A percentile compares a stretch with the other conserved stretches of the same genome.
phyloP scores from a whole-genome alignment of 1,140 invertebrate species.

The Neelides sp. region DNA sequence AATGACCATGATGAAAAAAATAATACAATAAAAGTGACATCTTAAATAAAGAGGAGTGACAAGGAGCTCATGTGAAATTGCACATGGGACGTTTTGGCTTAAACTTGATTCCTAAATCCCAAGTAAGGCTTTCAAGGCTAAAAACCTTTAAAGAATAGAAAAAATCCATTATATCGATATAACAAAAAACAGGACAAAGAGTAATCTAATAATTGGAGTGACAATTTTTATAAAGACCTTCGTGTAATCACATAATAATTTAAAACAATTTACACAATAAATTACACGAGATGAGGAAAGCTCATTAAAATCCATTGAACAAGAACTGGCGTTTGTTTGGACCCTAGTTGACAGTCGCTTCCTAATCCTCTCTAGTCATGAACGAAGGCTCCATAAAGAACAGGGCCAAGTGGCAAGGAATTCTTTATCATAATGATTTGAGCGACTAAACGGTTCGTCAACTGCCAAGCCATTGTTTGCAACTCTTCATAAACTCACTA shows the following conservation, averaged over 20 bases:
- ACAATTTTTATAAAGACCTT: neutral
- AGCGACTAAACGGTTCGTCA: neutral
- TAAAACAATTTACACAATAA: conserved; percentile 8
- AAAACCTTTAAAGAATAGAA: neutral
- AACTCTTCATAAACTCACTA: neutral
- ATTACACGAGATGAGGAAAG: no score
- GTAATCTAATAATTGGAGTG: neutral
- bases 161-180: neutral
- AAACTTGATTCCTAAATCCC: no score
- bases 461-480: neutral
- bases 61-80: no score
- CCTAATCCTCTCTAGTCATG: conserved; percentile 5
- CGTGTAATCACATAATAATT: neutral
- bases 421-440: neutral
- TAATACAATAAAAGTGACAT: no score
- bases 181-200: neutral
- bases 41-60: no score
- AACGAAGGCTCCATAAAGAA: neutral
- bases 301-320: no score
- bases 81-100: no score
- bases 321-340: conserved; percentile 17
- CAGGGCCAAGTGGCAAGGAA: neutral
- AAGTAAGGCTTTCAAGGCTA: no score
- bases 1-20: no score
- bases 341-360: conserved; percentile 12